These are phyloP conservation scores for Apodemus agrarius DNA, from an alignment of 2,797 vertebrate genomes.

Conservation along the genomic window DNA sequence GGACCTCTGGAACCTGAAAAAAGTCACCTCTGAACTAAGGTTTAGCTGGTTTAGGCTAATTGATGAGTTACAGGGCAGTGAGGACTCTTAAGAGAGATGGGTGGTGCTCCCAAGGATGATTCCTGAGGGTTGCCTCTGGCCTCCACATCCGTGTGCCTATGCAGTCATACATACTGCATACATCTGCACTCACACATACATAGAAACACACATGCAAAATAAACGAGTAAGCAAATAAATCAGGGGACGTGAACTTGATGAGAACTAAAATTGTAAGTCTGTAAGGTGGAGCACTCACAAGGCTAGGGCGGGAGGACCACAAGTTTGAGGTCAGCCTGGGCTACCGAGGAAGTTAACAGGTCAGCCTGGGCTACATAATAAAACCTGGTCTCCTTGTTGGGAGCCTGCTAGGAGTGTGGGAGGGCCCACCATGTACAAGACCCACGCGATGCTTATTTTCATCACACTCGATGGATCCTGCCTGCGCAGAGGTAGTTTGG, in stretches of 20 bases:
- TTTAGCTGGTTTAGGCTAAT: neutral
- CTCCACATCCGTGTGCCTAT: neutral
- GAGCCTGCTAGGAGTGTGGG: neutral
- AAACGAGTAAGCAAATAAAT: neutral
- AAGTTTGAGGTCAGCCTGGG: neutral
- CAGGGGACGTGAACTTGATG: neutral
- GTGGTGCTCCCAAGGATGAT: neutral
- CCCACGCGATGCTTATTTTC: neutral
- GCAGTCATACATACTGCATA: neutral
- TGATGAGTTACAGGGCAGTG: neutral
- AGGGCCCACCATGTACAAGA: neutral
- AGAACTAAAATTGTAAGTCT: neutral
- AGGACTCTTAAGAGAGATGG: neutral
- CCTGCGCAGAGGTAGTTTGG: constrained; percentile 19
- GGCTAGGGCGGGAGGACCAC: no score
- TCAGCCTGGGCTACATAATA: neutral
- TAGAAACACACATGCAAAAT: neutral
- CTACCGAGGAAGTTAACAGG: neutral
- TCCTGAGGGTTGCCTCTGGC: neutral
- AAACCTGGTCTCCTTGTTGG: neutral
- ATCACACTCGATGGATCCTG: neutral
- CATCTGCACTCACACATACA: neutral
- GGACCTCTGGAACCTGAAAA: no score
- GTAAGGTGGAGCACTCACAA: no score
- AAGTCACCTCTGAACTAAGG: neutral